These are phyloP conservation scores for Cassiopea xamachana DNA, from an alignment of 30 jellyfish, hydroid and myxozoan genomes.

Conservation along the genomic window DNA sequence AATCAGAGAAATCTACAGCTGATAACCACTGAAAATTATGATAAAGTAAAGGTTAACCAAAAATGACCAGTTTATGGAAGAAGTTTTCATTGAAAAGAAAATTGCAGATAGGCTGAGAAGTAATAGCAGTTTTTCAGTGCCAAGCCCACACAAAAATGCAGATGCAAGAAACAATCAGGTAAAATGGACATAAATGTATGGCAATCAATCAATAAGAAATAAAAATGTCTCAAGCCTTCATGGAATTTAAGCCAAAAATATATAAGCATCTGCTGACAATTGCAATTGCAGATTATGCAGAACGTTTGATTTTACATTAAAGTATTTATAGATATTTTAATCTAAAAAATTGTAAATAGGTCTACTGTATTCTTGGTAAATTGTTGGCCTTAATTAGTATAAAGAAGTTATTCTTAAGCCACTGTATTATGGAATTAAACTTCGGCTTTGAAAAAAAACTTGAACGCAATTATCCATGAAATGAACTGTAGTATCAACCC, in stretches of 20 bases:
- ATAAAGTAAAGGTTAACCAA: background rate
- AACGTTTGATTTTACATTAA: no score
- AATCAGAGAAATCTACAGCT: constrained; percentile 12
- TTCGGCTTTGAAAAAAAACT: no score
- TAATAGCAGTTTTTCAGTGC: background rate
- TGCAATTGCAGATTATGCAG: background rate
- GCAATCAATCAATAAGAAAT: constrained; percentile 7
- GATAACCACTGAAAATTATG: background rate
- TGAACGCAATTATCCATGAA: no score
- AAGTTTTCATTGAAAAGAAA: background rate
- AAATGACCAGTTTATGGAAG: background rate
- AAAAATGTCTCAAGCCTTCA: constrained; percentile 7
- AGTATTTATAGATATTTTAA: no score
- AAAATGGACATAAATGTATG: constrained; percentile 1
- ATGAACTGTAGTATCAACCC: no score
- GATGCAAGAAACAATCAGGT: background rate
- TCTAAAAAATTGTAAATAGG: no score
- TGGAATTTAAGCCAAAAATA: background rate
- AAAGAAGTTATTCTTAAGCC: no score
- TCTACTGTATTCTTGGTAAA: no score
- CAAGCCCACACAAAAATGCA: background rate
- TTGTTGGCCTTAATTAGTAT: no score
- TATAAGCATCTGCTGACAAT: background rate
- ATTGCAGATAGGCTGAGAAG: background rate
- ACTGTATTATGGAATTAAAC: no score